Conservation (phyloP, 2,888 invertebrate species). For the Cryptocephalus primarius region DNA sequence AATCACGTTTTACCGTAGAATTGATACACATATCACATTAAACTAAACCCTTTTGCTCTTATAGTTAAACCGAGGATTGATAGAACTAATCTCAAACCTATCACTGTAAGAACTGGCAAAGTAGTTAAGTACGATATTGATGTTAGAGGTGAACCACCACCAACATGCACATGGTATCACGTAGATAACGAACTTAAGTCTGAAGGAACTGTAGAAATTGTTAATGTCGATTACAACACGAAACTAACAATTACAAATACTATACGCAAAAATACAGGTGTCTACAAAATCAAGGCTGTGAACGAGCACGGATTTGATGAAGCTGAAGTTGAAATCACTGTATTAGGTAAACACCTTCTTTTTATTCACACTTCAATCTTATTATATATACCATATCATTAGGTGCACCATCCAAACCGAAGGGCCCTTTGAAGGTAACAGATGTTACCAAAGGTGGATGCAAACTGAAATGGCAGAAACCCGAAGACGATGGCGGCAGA, state of each 20-base stretch:
- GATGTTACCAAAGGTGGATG: constrained; percentile 85
- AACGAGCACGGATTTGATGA: constrained; percentile 89
- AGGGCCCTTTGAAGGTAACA: constrained; percentile 78
- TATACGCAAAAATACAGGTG: constrained; percentile 74
- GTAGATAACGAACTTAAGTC: constrained; percentile 65
- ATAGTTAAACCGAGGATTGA: constrained; percentile 95
- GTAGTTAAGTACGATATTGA: constrained; percentile 87
- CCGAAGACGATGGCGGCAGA: constrained; percentile 91
- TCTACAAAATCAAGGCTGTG: constrained; percentile 80
- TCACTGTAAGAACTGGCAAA: constrained; percentile 85
- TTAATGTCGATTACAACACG: constrained; percentile 83
- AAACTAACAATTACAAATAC: constrained; percentile 73
- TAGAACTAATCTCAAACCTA: constrained; percentile 82
- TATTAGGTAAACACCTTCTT: constrained; percentile 47
- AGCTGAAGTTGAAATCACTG: constrained; percentile 87
- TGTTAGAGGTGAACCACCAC: constrained; percentile 91
- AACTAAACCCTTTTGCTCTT: no score
- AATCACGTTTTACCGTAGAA: background rate
- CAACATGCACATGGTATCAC: constrained; percentile 84
- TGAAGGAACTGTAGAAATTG: constrained; percentile 60
- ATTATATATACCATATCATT: constrained; percentile 1
- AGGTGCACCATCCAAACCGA: constrained; percentile 76
- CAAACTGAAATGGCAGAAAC: constrained; percentile 87
- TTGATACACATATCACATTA: constrained; percentile 2
- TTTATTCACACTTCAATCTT: background rate